These are phyloP conservation scores for Elephas maximus DNA, from an alignment of 2,113 vertebrate genomes.

Conservation along the genomic window DNA sequence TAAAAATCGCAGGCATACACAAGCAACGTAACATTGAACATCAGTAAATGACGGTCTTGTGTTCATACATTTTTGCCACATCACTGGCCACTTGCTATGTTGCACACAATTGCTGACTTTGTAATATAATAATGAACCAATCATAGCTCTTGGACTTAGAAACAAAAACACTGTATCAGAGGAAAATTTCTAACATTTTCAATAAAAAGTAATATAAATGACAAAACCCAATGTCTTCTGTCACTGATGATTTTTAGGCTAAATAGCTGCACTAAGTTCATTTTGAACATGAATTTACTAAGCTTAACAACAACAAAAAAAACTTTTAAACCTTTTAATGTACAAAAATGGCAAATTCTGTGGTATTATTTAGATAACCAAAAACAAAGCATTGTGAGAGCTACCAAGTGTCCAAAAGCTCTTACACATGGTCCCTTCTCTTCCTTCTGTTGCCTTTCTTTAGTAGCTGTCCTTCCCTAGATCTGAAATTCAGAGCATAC, in stretches of 20 bases:
- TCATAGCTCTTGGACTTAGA: conserved; percentile 78
- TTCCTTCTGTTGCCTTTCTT: conserved; percentile 38
- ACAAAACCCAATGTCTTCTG: conserved; percentile 69
- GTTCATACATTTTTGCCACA: conserved; percentile 83
- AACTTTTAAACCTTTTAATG: conserved; percentile 10
- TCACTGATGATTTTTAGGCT: conserved; percentile 66
- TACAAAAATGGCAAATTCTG: neutral
- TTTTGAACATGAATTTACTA: conserved; percentile 71
- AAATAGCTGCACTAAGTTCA: conserved; percentile 54
- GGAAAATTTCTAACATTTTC: conserved; percentile 81
- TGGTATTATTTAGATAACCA: conserved; percentile 6
- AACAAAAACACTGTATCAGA: conserved; percentile 75
- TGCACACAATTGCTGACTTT: conserved; percentile 79
- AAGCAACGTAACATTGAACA: conserved; percentile 81
- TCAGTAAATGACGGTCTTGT: conserved; percentile 83
- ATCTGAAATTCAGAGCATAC: conserved; percentile 56
- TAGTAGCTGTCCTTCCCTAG: neutral
- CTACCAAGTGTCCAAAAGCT: neutral
- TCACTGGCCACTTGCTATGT: conserved; percentile 74
- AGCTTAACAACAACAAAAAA: neutral
- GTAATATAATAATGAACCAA: conserved; percentile 83
- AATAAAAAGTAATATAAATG: conserved; percentile 79
- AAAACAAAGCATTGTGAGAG: conserved; percentile 58
- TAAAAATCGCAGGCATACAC: conserved; percentile 83
- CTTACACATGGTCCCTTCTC: neutral